Conservation (phyloP, 2,113 vertebrate genomes). For the Paratilapia polleni region DNA sequence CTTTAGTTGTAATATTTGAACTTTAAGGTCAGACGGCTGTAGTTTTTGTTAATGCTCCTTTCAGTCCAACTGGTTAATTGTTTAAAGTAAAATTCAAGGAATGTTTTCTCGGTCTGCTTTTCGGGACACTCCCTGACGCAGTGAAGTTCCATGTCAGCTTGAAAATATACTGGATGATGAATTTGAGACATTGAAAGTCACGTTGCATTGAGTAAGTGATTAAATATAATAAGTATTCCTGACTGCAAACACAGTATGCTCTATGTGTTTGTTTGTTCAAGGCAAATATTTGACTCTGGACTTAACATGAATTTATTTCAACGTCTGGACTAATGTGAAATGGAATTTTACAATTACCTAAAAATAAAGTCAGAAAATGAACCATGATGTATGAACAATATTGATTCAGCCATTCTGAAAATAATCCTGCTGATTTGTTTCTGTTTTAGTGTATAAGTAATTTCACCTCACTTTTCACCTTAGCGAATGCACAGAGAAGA, state of each 20-base stretch:
- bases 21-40: neutral
- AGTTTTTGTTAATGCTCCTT: conserved; percentile 31
- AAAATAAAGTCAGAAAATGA: conserved; percentile 36
- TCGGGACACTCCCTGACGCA: conserved; percentile 51
- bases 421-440: conserved; percentile 21
- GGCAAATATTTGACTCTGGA: conserved; percentile 63
- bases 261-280: conserved; percentile 51
- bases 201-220: conserved; percentile 54
- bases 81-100: conserved; percentile 50
- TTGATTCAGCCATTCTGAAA: conserved; percentile 34
- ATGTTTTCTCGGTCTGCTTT: conserved; percentile 46
- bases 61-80: conserved; percentile 36
- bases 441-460: conserved; percentile 15
- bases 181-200: conserved; percentile 45
- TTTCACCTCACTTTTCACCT: conserved; percentile 9
- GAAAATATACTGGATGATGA: conserved; percentile 38
- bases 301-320: conserved; percentile 43
- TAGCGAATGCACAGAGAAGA: conserved; percentile 13
- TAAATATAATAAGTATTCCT: conserved; percentile 48
- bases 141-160: conserved; percentile 48
- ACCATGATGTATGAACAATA: conserved; percentile 29
- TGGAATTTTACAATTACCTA: conserved; percentile 69
- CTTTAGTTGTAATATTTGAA: conserved; percentile 20
- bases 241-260: conserved; percentile 54
- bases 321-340: conserved; percentile 40